Base-by-base conservation (phyloP, 53 echinoderm and acorn worm species). In the Echinometra lucunter region DNA sequence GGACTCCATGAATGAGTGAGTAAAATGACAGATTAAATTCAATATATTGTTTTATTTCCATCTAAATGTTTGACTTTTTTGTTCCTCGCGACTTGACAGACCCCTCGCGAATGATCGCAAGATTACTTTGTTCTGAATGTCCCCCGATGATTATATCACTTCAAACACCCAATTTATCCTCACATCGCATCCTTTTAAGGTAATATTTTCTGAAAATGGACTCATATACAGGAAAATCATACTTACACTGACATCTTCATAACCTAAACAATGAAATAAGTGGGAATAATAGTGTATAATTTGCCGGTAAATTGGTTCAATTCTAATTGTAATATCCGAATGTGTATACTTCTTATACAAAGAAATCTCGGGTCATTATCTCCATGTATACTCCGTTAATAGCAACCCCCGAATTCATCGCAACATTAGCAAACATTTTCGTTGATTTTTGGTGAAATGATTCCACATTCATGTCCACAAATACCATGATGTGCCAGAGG, bases 301-400 rank as follows among this genome's bases (percentile, higher is more conserved):
- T 60, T 63, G 63, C 94, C 85, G 85, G 83, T 94, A 94, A 94
- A 94, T 94, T 94, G 94, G 94, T 94, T 82, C 94, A 94, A 82
- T 94, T 94, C 94, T 82, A 94, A 82, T 94, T 82, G 83, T 94
- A 94, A 94, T 94, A 94, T 94, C 94, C 94, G 94, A 94, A 94
- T 94, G 94, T 94, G 94, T 94, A 94, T 83, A 63, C 82, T 82
- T 94, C 94, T 94, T 82, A 94, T 94, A 94, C 94, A 94, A 94
- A 94, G 94, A 94, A 94, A 94, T 94, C 94, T 94, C 94, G 94
- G 82, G 94, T 94, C 94, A 94, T 94, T 94, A 94, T 94, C 83
- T 94, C 94, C 66, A 82, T 82, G 94, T 94, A 94, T 94, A 60
- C 94, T 58, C 94, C 94, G 94, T 60, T 58, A 94, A 82, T 83